Base-by-base conservation (phyloP, 2,113 vertebrate genomes). In the Heliornis fulica region DNA sequence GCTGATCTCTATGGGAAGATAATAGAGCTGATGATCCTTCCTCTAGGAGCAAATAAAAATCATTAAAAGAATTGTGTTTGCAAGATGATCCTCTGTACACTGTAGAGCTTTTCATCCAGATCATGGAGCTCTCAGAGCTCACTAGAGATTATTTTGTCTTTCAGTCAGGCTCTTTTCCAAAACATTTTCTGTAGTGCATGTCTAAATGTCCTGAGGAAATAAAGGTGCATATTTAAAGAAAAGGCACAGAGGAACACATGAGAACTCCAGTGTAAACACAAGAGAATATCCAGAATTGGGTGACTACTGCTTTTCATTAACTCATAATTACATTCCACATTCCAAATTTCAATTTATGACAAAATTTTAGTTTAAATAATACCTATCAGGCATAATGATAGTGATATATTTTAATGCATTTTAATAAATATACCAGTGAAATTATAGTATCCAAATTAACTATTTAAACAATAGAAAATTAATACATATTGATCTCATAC, bases 161-260 rank as follows among this genome's bases (percentile, higher is more conserved):
- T 28, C 20, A 83, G 28, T 2, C 48, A 63, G 32, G 41, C 5
- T 75, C 28, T 71, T 89, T 82, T 93, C 45, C 19, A 48, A 78
- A 75, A 9, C 0, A 2, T 61, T 89, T 85, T 53, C 28, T 83
- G 4, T 28, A 12, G 10, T 59, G 7, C 5, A 13, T 72, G 19
- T 14, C 31, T 65, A 70, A n/a, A 61, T 51, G 31, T 20, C 43
- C 22, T 19, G 45, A 76, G 31, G 5, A 78, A 74, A 85, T 79
- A 1, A 86, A 70, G 18, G 61, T 83, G 8, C 21, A 51, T 13
- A 4, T 9, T n/a, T 57, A 22, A 40, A 48, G 7, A 69, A 82
- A 72, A 70, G 0, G 0, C 15, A 5, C 36, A 28, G n/a, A 65
- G 26, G 23, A 43, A 43, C 2, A 1, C 14, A 31, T 6, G n/a